phyloP scores from a whole-genome alignment of 2,797 vertebrate genomes.

The Tauraco hartlaubi region DNA sequence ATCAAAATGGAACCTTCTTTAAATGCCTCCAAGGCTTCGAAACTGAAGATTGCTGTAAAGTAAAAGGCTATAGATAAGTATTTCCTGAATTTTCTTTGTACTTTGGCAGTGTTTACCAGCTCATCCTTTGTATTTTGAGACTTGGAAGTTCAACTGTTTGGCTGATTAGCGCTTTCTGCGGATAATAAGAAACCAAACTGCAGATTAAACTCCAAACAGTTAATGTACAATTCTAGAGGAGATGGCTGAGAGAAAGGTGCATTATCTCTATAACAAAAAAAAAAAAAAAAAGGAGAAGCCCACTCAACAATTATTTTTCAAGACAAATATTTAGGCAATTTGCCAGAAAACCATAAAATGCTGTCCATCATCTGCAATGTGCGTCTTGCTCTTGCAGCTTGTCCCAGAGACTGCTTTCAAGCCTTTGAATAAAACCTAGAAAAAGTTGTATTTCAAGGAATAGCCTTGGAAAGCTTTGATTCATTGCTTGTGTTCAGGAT shows the following conservation, averaged over 20 bases:
- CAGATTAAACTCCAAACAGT: not conserved
- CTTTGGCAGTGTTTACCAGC: not conserved
- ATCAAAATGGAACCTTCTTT: not conserved
- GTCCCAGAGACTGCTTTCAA: not conserved
- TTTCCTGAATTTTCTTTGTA: not conserved
- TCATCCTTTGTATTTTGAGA: not conserved
- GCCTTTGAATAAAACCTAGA: not conserved
- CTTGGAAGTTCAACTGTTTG: not conserved
- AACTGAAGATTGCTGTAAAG: not conserved
- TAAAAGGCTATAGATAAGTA: not conserved
- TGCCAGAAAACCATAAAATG: constrained; percentile 23
- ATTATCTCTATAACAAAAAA: not conserved
- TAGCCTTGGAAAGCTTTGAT: constrained; percentile 49
- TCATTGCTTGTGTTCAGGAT: constrained; percentile 47
- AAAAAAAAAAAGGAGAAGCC: constrained; percentile 1
- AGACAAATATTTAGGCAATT: constrained; percentile 39
- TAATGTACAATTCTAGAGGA: not conserved
- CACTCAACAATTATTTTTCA: constrained; percentile 65
- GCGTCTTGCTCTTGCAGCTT: constrained; percentile 1
- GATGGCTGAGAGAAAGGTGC: not conserved
- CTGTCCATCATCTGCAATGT: constrained; percentile 21
- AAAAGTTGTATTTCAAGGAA: constrained; percentile 21
- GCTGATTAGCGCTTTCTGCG: not conserved
- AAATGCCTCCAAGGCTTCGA: not conserved
- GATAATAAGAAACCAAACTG: not conserved